Evolutionary conservation across 2,113 vertebrate species (phyloP).

Genomic region (Microtus richardsoni): DNA sequence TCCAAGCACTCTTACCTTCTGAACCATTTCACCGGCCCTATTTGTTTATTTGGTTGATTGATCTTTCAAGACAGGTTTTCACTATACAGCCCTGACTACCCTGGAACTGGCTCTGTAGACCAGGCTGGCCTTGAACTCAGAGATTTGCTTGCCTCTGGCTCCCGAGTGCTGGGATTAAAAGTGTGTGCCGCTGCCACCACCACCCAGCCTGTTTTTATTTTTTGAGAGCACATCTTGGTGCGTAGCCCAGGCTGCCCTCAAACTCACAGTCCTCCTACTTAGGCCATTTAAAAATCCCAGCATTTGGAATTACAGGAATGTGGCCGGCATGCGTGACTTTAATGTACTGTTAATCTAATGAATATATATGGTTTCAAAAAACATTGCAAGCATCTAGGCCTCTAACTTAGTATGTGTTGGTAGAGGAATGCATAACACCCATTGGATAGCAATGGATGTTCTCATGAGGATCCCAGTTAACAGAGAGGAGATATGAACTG

Average conservation of each 20-base stretch:
- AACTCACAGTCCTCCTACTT: not conserved
- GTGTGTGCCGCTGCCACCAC: too few species aligned
- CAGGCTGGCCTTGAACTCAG: not conserved
- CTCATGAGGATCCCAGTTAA: not conserved
- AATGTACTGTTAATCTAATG: not conserved
- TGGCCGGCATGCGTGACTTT: not conserved
- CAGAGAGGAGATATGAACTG: not conserved
- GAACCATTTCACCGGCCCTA: not conserved
- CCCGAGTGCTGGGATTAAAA: not conserved
- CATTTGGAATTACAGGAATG: not conserved
- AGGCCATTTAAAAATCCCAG: not conserved
- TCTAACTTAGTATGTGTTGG: not conserved
- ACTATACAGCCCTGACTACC: not conserved
- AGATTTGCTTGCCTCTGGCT: not conserved
- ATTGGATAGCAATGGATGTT: not conserved
- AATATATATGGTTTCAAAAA: not conserved
- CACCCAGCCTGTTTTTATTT: too few species aligned
- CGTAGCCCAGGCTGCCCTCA: not conserved
- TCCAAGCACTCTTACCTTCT: not conserved
- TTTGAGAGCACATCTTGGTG: not conserved
- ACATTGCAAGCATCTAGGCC: not conserved
- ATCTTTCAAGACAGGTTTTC: constrained; percentile 1
- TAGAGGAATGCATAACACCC: too few species aligned
- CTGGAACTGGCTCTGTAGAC: not conserved
- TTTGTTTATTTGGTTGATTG: not conserved